A percentile compares a stretch with the other conserved stretches of the same genome.
Evolutionary conservation across 2,888 invertebrate species (phyloP).

Genomic region (Nesidiocoris tenuis): DNA sequence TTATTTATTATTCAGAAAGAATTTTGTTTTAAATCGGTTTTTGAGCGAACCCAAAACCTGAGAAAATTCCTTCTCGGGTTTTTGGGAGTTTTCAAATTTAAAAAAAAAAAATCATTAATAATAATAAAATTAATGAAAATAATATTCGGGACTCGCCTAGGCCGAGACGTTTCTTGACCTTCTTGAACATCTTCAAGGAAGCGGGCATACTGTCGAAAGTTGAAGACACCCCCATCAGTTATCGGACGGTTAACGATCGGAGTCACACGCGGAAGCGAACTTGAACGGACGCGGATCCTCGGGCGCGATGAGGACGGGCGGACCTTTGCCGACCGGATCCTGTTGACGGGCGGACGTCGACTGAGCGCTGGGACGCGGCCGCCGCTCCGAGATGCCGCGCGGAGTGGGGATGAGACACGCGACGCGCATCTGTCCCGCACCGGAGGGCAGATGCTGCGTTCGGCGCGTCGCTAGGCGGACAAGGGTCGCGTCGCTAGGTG

Average conservation of each 20-base stretch:
- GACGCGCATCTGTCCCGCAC: not conserved
- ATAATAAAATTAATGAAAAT: too few relatives aligned
- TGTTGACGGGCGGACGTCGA: conserved; percentile 4
- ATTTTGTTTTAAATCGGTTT: too few relatives aligned
- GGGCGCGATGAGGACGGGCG: not conserved
- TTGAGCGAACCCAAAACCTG: too few relatives aligned
- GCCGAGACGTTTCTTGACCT: conserved; percentile 83
- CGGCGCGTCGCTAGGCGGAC: too few relatives aligned
- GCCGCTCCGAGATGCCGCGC: not conserved
- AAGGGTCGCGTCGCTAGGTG: too few relatives aligned
- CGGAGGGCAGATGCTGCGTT: not conserved
- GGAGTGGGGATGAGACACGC: not conserved
- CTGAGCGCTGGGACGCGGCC: not conserved
- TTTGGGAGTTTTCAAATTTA: too few relatives aligned
- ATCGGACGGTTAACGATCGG: not conserved
- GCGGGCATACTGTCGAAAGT: conserved; percentile 45
- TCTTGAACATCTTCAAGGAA: conserved; percentile 85
- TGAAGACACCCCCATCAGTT: conserved; percentile 47
- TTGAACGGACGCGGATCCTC: not conserved
- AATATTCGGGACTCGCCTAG: conserved; percentile 85
- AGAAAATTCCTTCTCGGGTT: too few relatives aligned
- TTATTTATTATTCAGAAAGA: too few relatives aligned
- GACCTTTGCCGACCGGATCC: not conserved
- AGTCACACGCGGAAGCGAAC: not conserved
- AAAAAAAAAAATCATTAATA: too few relatives aligned